Evolutionary conservation across 2,888 invertebrate genomes (phyloP).

Genomic region (Cantharis rufa): DNA sequence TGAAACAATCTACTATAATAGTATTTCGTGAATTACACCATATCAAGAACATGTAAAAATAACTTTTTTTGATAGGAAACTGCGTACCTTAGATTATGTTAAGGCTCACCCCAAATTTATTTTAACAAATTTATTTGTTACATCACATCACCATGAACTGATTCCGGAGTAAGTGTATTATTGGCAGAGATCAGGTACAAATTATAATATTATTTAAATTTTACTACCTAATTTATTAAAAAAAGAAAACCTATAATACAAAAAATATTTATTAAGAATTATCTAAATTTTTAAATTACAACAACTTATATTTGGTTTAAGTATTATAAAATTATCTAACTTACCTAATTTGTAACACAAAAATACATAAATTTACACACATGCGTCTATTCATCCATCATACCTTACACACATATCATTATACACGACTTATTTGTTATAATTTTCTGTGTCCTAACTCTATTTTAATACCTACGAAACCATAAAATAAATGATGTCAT

Average conservation of each 20-base stretch:
- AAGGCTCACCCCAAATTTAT: too few species aligned
- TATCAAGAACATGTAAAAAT: too few species aligned
- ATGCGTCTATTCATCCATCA: neutral
- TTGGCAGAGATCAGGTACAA: too few species aligned
- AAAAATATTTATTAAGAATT: neutral
- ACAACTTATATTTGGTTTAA: slow-evolving; percentile 21
- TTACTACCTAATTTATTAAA: neutral
- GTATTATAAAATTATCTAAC: slow-evolving; percentile 11
- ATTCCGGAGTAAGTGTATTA: too few species aligned
- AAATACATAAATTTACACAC: neutral
- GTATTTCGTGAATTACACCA: too few species aligned
- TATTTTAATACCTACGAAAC: neutral
- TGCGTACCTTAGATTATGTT: too few species aligned
- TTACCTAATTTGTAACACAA: slow-evolving; percentile 14
- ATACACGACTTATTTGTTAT: neutral
- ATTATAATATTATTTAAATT: neutral
- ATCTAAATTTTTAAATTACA: slow-evolving; percentile 14
- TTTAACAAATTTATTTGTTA: too few species aligned
- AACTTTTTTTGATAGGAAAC: too few species aligned
- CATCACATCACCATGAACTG: too few species aligned
- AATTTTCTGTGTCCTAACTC: neutral
- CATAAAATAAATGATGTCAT: neutral
- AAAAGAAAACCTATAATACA: neutral
- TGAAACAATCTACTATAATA: too few species aligned
- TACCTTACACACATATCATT: neutral